Percentiles rank a stretch among this genome's conserved stretches.
Evolutionary conservation across 2,113 vertebrate species (phyloP).

Genomic region (Psephotus haematonotus): DNA sequence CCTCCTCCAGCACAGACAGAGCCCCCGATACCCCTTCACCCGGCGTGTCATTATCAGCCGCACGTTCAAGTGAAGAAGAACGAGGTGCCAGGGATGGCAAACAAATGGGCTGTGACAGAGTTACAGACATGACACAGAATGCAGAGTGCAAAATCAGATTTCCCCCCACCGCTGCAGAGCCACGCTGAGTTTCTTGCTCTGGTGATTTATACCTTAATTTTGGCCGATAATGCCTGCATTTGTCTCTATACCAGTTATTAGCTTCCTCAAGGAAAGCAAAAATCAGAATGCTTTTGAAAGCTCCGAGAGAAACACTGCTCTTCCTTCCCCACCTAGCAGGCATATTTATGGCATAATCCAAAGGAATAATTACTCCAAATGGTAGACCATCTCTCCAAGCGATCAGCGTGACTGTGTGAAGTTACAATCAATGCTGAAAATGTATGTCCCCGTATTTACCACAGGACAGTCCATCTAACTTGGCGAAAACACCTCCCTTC

Average conservation of each 20-base stretch:
- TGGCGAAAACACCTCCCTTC: not conserved
- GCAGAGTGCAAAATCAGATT: not conserved
- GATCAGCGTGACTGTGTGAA: not conserved
- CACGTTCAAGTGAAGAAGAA: not conserved
- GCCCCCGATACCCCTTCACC: not conserved
- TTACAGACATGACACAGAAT: not conserved
- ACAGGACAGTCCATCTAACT: not conserved
- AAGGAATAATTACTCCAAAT: not conserved
- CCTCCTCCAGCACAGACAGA: not conserved
- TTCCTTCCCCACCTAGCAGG: not conserved
- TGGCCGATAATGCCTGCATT: not conserved
- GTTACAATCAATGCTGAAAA: not conserved
- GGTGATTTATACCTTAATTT: constrained; percentile 55
- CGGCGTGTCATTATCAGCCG: not conserved
- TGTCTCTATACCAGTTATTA: not conserved
- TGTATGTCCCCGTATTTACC: not conserved
- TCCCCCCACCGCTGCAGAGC: not conserved
- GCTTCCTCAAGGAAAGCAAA: constrained; percentile 12
- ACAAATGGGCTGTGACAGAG: not conserved
- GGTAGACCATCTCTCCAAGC: not conserved
- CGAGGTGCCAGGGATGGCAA: not conserved
- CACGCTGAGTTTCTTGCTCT: not conserved
- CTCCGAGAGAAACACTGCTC: not conserved
- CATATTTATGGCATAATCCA: not conserved
- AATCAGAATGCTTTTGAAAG: not conserved